phyloP scores from a whole-genome alignment of 2,797 vertebrate genomes.

The Peromyscus eremicus region DNA sequence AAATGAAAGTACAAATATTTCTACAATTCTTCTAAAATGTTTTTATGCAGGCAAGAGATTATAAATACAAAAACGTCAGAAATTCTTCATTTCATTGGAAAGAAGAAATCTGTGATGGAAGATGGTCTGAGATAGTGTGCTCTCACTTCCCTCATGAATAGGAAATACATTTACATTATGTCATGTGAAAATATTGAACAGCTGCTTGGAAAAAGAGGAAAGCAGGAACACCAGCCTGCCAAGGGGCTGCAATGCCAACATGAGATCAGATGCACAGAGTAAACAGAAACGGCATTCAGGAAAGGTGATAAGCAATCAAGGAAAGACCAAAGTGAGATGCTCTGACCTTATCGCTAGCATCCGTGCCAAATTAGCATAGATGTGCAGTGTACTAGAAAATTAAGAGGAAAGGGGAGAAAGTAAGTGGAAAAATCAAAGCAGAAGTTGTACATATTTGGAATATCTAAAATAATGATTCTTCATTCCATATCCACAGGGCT shows the following conservation, averaged over 20 bases:
- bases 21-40: conserved; percentile 54
- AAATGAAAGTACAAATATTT: conserved; percentile 79
- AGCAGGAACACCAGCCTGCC: conserved; percentile 85
- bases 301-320: conserved; percentile 88
- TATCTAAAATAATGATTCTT: conserved; percentile 82
- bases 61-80: conserved; percentile 66
- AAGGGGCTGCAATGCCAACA: conserved; percentile 73
- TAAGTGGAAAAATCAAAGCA: conserved; percentile 80
- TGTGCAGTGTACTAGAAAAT: conserved; percentile 84
- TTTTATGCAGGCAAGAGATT: conserved; percentile 73
- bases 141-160: conserved; percentile 83
- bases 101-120: conserved; percentile 81
- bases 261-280: conserved; percentile 80
- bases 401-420: conserved; percentile 85
- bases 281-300: conserved; percentile 85
- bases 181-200: conserved; percentile 88
- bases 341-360: conserved; percentile 85
- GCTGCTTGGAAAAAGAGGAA: conserved; percentile 84
- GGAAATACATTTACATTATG: conserved; percentile 88
- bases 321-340: conserved; percentile 85
- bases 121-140: conserved; percentile 82
- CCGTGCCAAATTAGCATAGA: conserved; percentile 85
- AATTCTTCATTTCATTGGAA: conserved; percentile 74
- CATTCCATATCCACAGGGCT: conserved; percentile 76
- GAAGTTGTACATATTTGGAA: conserved; percentile 79